A percentile compares a stretch with the other conserved stretches of the same genome.
Conservation (phyloP, 2,113 vertebrate species). For the Microtus montanus region DNA sequence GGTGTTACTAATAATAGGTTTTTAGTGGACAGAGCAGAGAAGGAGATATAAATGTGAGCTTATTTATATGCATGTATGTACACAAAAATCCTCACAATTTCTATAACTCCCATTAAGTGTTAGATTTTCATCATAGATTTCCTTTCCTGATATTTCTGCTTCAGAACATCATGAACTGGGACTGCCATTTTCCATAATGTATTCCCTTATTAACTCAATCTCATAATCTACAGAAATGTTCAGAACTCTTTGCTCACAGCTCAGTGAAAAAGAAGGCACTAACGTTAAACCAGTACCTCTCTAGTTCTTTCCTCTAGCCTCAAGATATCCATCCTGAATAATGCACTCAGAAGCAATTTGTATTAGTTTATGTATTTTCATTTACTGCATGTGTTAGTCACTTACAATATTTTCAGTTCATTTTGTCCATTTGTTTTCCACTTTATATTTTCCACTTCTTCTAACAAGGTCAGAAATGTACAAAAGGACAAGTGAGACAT, state of each 20-base stretch:
- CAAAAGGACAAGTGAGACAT: not conserved
- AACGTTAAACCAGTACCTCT: not conserved
- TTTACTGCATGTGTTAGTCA: not conserved
- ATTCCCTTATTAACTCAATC: not conserved
- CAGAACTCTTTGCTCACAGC: not conserved
- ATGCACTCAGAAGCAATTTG: not conserved
- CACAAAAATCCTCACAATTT: not conserved
- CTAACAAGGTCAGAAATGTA: not conserved
- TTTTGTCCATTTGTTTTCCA: not conserved
- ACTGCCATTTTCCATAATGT: not conserved
- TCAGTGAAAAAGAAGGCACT: not conserved
- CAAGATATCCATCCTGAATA: not conserved
- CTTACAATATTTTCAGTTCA: slow-evolving; percentile 10
- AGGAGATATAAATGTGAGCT: not conserved
- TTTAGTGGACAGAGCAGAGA: not conserved
- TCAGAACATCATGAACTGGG: not conserved
- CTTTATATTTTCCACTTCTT: not conserved
- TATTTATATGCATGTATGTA: not conserved
- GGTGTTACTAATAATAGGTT: not conserved
- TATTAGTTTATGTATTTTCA: not conserved
- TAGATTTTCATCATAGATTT: not conserved
- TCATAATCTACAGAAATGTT: not conserved
- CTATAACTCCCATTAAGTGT: not conserved
- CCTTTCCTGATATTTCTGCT: not conserved
- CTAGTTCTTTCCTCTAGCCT: not conserved